Percentiles rank a stretch among this genome's conserved stretches.
Evolutionary conservation across 2,797 vertebrate genomes (phyloP).

Genomic region (Coccyzus lansbergi): DNA sequence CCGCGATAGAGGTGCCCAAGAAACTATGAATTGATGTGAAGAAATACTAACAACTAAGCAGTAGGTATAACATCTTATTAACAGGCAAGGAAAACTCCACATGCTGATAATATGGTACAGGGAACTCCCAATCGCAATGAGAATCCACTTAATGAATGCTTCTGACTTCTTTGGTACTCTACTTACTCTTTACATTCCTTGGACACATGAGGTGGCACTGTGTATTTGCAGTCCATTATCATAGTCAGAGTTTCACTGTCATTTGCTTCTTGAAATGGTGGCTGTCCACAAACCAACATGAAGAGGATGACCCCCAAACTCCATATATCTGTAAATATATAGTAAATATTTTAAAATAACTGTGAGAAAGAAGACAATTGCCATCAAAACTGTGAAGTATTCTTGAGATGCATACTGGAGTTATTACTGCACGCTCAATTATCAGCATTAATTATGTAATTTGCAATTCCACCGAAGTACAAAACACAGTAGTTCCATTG

Average conservation of each 20-base stretch:
- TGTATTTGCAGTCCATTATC: slow-evolving; percentile 98
- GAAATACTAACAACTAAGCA: not conserved
- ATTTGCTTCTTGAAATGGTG: slow-evolving; percentile 97
- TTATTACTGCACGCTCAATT: not conserved
- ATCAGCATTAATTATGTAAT: not conserved
- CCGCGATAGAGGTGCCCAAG: not conserved
- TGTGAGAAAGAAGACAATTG: not conserved
- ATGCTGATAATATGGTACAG: not conserved
- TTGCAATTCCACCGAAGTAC: not conserved
- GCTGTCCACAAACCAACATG: slow-evolving; percentile 89
- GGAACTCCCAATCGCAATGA: not conserved
- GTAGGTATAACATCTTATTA: not conserved
- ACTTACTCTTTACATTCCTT: slow-evolving; percentile 94
- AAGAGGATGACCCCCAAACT: slow-evolving; percentile 87
- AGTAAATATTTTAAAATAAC: not conserved
- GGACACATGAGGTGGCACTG: slow-evolving; percentile 89
- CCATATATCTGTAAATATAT: slow-evolving; percentile 82
- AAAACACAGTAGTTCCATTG: not conserved
- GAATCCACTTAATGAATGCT: not conserved
- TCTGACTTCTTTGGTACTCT: not conserved
- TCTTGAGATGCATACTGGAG: not conserved
- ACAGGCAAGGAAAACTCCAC: not conserved
- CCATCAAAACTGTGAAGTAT: not conserved
- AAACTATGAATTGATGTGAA: not conserved
- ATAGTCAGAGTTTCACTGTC: slow-evolving; percentile 98